Evolutionary conservation across 2,113 vertebrate genomes (phyloP).

Genomic region (Pterophyllum scalare): DNA sequence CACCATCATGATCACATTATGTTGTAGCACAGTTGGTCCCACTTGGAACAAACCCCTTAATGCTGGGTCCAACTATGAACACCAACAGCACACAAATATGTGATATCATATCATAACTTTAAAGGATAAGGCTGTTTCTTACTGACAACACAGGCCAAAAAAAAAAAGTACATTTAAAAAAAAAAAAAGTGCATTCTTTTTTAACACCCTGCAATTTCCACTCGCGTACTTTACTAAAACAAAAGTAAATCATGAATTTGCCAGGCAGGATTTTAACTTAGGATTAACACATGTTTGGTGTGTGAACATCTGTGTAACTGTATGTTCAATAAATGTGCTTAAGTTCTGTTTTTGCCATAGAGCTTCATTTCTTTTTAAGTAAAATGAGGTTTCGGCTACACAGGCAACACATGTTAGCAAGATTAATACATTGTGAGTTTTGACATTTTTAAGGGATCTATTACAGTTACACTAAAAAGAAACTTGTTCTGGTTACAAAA

Average conservation of each 20-base stretch:
- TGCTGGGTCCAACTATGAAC: not conserved
- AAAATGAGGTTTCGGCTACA: not conserved
- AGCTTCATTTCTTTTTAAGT: not conserved
- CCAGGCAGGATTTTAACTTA: not conserved
- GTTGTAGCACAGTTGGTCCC: slow-evolving; percentile 5
- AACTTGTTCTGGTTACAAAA: not conserved
- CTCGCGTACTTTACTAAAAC: too few relatives aligned
- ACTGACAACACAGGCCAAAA: not conserved
- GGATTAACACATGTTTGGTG: not conserved
- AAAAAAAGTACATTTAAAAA: not conserved
- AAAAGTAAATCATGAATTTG: not conserved
- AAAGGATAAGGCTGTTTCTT: not conserved
- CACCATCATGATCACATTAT: not conserved
- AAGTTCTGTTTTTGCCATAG: not conserved
- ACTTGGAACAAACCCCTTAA: not conserved
- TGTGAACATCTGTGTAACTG: not conserved
- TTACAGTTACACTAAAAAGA: not conserved
- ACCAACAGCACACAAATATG: not conserved
- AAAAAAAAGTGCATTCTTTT: not conserved
- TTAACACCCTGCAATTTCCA: too few relatives aligned
- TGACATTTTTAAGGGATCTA: not conserved
- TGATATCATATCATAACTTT: not conserved
- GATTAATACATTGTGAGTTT: not conserved
- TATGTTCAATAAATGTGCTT: not conserved
- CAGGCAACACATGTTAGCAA: not conserved